Conservation (phyloP, 2,113 vertebrate genomes). For the Canis aureus region DNA sequence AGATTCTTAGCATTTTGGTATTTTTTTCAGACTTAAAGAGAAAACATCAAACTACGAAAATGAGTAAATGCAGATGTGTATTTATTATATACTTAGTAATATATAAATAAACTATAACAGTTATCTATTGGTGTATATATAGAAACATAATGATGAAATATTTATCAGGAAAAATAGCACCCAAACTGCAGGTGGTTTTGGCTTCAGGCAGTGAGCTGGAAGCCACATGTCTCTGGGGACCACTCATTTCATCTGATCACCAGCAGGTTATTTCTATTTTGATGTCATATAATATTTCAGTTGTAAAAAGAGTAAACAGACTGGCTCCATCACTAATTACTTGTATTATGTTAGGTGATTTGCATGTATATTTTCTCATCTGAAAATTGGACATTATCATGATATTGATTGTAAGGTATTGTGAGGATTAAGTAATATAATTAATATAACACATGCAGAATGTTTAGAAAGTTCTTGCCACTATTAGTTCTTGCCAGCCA, state of each 20-base stretch:
- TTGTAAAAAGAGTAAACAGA: background rate
- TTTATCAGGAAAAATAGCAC: background rate
- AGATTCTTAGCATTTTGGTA: background rate
- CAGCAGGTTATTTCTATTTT: background rate
- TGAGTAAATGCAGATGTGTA: background rate
- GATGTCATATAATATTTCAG: background rate
- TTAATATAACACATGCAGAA: background rate
- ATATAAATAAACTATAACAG: background rate
- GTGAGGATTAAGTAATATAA: background rate
- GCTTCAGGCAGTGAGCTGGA: background rate
- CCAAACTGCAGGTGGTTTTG: background rate
- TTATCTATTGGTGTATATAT: background rate
- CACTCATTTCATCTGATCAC: background rate
- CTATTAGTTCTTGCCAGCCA: too few species aligned
- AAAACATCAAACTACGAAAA: background rate
- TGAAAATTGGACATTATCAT: background rate
- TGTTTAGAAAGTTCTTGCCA: background rate
- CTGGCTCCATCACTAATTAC: background rate
- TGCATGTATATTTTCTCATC: background rate
- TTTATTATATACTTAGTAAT: background rate
- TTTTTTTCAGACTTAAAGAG: background rate
- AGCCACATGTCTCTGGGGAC: accelerated
- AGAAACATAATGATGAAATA: background rate
- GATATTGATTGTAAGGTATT: accelerated
- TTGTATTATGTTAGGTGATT: background rate